Conservation (phyloP, 2,797 vertebrate species). For the Columba guinea region DNA sequence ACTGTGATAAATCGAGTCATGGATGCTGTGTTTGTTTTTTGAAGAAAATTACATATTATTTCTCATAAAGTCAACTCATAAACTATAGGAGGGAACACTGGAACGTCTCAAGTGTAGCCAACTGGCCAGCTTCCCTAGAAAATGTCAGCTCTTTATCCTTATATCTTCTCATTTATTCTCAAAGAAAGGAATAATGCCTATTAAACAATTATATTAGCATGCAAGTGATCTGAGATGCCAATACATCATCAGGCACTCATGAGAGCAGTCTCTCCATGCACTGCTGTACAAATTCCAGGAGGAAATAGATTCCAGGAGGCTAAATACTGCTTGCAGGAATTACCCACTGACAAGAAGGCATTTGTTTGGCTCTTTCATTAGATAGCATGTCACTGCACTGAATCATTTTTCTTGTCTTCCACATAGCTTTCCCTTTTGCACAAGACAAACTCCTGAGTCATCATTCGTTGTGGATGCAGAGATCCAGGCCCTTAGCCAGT, state of each 20-base stretch:
- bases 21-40: not conserved
- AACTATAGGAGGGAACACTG: not conserved
- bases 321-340: not conserved
- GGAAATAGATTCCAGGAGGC: not conserved
- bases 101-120: not conserved
- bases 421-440: not conserved
- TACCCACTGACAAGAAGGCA: not conserved
- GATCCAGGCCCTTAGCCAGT: not conserved
- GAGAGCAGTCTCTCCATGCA: not conserved
- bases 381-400: not conserved
- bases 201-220: not conserved
- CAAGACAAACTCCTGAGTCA: not conserved
- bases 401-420: not conserved
- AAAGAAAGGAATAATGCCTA: not conserved
- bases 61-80: not conserved
- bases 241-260: not conserved
- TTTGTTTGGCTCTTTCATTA: not conserved
- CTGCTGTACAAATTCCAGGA: not conserved
- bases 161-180: not conserved
- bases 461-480: not conserved
- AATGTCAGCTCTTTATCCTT: not conserved
- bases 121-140: not conserved
- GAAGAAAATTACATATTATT: not conserved
- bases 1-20: not conserved
- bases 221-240: not conserved